Evolutionary conservation across 2,113 vertebrate species (phyloP).

Genomic region (Hyaena hyaena): DNA sequence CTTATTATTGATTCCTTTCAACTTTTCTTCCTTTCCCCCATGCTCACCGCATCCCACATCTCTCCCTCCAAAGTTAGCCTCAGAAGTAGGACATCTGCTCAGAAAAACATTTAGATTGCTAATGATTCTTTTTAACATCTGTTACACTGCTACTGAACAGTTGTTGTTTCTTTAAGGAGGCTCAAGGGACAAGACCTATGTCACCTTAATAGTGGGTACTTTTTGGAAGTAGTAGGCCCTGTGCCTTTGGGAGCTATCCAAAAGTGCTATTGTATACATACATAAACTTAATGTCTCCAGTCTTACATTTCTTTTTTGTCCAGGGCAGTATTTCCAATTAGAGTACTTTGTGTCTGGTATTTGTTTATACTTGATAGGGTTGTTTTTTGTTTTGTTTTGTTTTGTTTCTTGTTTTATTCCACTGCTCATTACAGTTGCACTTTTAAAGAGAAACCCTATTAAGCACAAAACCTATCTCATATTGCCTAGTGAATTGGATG

Average conservation of each 20-base stretch:
- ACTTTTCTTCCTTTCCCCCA: conserved; percentile 48
- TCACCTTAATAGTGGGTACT: conserved; percentile 82
- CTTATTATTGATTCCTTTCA: conserved; percentile 83
- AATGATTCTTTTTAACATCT: conserved; percentile 89
- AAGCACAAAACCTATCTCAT: conserved; percentile 60
- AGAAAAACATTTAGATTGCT: conserved; percentile 84
- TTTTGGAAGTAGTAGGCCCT: conserved; percentile 75
- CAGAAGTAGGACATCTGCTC: conserved; percentile 87
- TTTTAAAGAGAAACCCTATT: conserved; percentile 61
- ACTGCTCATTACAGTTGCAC: conserved; percentile 50
- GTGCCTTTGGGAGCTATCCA: conserved; percentile 76
- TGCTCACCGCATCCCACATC: conserved; percentile 33
- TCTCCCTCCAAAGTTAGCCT: conserved; percentile 78
- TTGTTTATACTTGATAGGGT: conserved; percentile 47
- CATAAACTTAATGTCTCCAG: conserved; percentile 69
- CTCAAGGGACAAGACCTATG: conserved; percentile 83
- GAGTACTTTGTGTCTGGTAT: conserved; percentile 55
- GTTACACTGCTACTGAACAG: conserved; percentile 83
- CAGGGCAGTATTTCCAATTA: conserved; percentile 66
- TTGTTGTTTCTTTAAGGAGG: conserved; percentile 87
- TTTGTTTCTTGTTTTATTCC: background rate
- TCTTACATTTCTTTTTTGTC: conserved; percentile 69
- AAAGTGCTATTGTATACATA: conserved; percentile 54
- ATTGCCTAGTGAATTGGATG: conserved; percentile 42
- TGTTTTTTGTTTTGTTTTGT: background rate